Evolutionary conservation across 2,113 vertebrate species (phyloP), one percentile per base, ranked within the genome.

Genomic region (Silurus asotus): DNA sequence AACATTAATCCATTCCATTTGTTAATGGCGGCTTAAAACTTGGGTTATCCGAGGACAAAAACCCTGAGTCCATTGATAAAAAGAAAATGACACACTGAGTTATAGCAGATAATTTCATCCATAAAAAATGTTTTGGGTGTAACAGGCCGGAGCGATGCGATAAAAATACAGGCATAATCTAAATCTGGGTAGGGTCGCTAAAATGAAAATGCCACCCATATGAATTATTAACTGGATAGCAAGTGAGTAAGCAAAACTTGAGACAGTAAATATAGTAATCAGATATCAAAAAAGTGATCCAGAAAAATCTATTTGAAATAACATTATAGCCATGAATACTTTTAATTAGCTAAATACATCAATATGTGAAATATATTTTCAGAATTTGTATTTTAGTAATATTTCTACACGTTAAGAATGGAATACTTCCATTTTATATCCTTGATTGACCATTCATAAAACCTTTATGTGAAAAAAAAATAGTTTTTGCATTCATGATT

Each of bases 81-180:
- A 72, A 56, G 53, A 58, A 75, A 10, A 20, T 5, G 25, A 72
- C 53, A 64, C 70, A 7, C 20, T 65, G n/a, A 8, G 6, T 83
- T 83, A 81, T 77, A 69, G 65, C n/a, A 79, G 75, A 62, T 72
- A 86, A 45, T 7, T 85, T 45, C 6, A 45, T 17, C 65, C 51
- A 83, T 51, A 76, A 75, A 53, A 83, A 69, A 81, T 76, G 77
- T 69, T 59, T 53, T 48, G 86, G 88, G 86, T 79, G 84, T 84
- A 76, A 67, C 84, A 15, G 48, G 25, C 83, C 59, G 64, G 86
- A 67, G 62, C 13, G 37, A 37, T 37, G 11, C 23, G 88, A 89
- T 89, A 85, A 87, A 25, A 37, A 84, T 67, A 23, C 23, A 19
- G 61, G 75, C 69, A 48, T 15, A 19, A 13, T 59, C 67, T 59